A percentile compares a stretch with the other conserved stretches of the same genome.
These are phyloP conservation scores for Ptilonorhynchus violaceus DNA, from an alignment of 2,113 vertebrate species.

Conservation along the genomic window DNA sequence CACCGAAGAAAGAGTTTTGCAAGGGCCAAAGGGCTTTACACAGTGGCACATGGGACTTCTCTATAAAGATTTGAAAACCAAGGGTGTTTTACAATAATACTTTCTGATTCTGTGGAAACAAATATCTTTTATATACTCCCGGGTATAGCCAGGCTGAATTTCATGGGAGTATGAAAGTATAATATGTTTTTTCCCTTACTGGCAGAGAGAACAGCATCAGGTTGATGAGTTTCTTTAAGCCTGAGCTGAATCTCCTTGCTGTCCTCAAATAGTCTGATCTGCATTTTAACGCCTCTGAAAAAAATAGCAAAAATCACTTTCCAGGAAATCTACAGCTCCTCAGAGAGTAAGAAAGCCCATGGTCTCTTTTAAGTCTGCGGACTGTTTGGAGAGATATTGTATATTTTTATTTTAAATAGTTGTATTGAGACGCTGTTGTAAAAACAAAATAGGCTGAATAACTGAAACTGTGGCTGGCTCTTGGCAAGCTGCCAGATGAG, in stretches of 20 bases:
- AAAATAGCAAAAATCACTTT: neutral
- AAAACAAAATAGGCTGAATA: conserved; percentile 29
- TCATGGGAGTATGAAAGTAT: neutral
- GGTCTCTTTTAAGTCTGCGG: neutral
- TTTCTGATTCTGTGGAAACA: conserved; percentile 29
- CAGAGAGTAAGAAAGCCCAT: neutral
- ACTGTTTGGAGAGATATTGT: neutral
- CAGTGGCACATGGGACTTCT: neutral
- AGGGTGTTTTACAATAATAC: conserved; percentile 1
- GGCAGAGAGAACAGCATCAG: neutral
- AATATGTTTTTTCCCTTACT: neutral
- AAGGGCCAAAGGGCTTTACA: neutral
- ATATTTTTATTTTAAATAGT: conserved; percentile 31
- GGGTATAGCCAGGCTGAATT: conserved; percentile 23
- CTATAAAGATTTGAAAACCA: conserved; percentile 1
- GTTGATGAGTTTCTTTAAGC: conserved; percentile 14
- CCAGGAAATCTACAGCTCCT: neutral
- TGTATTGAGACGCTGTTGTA: neutral
- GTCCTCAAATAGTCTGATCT: conserved; percentile 14
- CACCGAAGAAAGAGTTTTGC: neutral
- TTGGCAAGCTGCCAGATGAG: conserved; percentile 19
- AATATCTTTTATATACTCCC: neutral
- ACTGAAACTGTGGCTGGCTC: neutral
- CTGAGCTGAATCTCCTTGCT: neutral
- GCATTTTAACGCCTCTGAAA: conserved; percentile 24